A percentile compares a stretch with the other conserved stretches of the same genome.
These are phyloP conservation scores for Brachyptera risi DNA, from an alignment of 2,888 invertebrate genomes.

Conservation along the genomic window DNA sequence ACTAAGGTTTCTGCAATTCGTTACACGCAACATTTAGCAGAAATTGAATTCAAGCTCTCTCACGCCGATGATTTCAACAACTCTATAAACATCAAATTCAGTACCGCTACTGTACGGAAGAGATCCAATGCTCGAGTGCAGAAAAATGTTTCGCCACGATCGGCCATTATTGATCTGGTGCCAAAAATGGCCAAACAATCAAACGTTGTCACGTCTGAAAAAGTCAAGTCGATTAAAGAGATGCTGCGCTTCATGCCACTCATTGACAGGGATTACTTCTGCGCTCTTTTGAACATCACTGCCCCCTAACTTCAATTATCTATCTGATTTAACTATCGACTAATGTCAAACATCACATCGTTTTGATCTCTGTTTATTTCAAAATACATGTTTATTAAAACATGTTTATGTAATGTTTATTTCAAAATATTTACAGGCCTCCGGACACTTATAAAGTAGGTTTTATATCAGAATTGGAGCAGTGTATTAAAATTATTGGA, in stretches of 20 bases:
- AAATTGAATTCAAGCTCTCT: constrained; percentile 6
- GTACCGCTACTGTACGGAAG: not conserved
- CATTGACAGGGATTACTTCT: not conserved
- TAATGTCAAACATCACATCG: no score
- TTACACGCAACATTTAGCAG: not conserved
- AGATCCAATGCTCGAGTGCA: not conserved
- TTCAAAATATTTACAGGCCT: no score
- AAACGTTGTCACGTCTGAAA: not conserved
- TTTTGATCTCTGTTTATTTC: no score
- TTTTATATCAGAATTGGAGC: no score
- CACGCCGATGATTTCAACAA: not conserved
- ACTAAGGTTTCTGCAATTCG: not conserved
- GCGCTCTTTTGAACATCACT: not conserved
- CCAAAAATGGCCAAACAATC: not conserved
- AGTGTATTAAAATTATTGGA: no score
- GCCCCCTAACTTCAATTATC: no score
- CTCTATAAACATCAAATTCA: not conserved
- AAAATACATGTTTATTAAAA: no score
- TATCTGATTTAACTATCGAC: no score
- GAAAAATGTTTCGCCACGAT: not conserved
- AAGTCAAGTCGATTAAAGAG: not conserved
- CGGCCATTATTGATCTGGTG: no score
- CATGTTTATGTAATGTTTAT: no score
- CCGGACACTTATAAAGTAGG: no score
- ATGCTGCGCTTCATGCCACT: not conserved